These are phyloP conservation scores for Dendronephthya gigantea DNA, from an alignment of 64 coral and sea anemone genomes.

Conservation along the genomic window DNA sequence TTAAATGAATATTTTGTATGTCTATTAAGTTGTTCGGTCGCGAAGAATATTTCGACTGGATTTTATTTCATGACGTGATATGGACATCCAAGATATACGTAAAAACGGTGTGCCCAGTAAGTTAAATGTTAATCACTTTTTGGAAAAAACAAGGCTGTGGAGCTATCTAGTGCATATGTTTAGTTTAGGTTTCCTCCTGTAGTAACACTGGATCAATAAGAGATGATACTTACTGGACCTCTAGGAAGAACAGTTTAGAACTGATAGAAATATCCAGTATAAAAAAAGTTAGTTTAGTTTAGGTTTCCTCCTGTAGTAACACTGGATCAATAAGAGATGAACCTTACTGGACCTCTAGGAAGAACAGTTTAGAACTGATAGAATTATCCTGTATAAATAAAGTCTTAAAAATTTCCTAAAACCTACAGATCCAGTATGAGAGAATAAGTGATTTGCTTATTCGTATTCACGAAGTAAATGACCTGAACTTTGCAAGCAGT, in stretches of 20 bases:
- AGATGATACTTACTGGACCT: no score
- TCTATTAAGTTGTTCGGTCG: conserved; percentile 64
- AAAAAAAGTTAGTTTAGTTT: no score
- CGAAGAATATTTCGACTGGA: conserved; percentile 77
- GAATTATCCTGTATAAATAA: no score
- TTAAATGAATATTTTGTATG: background rate
- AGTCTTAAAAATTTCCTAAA: background rate
- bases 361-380: no score
- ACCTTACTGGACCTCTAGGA: background rate
- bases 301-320: no score
- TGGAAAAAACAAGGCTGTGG: background rate
- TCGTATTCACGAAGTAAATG: conserved; percentile 73
- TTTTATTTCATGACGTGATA: conserved; percentile 79
- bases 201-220: no score
- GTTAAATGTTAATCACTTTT: background rate
- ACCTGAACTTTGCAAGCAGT: conserved; percentile 37
- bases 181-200: no score
- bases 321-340: background rate
- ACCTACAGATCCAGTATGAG: conserved; percentile 54
- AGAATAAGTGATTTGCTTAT: conserved; percentile 76
- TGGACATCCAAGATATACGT: conserved; percentile 96
- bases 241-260: no score
- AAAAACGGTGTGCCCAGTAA: conserved; percentile 69
- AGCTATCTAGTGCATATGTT: background rate
- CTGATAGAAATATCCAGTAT: no score